Evolutionary conservation across 2,113 vertebrate species (phyloP).

Genomic region (Tachycineta bicolor): DNA sequence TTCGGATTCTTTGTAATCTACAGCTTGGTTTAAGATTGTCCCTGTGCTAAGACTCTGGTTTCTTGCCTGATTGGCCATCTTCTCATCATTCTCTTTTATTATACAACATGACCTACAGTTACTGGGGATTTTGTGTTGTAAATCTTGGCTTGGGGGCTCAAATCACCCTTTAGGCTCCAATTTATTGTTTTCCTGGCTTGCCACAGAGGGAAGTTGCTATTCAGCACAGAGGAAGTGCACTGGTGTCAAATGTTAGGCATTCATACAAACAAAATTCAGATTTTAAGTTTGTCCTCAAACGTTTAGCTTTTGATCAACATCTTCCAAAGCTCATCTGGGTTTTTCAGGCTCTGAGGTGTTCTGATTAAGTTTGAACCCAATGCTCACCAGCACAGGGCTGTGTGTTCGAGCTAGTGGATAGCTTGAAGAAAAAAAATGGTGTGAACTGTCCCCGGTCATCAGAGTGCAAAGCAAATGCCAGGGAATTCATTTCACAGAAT

Average conservation of each 20-base stretch:
- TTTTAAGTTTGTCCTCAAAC: neutral
- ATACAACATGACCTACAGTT: neutral
- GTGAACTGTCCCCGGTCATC: neutral
- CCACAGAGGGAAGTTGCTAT: neutral
- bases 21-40: neutral
- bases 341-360: neutral
- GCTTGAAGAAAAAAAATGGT: neutral
- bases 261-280: neutral
- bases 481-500: neutral
- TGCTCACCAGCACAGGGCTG: neutral
- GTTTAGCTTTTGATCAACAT: neutral
- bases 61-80: neutral
- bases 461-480: neutral
- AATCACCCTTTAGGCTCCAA: neutral
- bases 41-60: neutral
- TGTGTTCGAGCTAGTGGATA: neutral
- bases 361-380: neutral
- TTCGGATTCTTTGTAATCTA: neutral
- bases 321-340: neutral
- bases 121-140: neutral
- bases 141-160: neutral
- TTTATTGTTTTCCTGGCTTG: neutral
- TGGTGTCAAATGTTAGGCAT: neutral
- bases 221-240: neutral
- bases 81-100: neutral